Base-by-base conservation (phyloP, 2,797 vertebrate genomes). In the Propithecus deckenii region DNA sequence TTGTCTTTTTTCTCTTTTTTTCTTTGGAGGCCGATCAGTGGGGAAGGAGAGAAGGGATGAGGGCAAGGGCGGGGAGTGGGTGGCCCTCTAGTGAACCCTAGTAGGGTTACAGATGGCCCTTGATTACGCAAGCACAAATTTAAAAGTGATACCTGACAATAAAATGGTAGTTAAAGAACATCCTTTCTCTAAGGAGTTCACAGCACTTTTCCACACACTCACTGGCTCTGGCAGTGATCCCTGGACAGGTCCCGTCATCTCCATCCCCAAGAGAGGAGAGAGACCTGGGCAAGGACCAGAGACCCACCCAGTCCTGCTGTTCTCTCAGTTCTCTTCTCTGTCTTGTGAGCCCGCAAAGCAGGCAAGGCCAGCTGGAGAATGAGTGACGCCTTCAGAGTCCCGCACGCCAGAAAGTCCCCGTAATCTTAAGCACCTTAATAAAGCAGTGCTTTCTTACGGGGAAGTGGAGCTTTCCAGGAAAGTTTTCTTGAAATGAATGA, bases 401-500 rank as follows among this genome's bases (percentile, higher is more conserved):
- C n/a, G 5, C 1, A 0, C 3, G 2, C 22, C 17, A 17, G 30
- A 63, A 46, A 92, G 41, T 38, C 52, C 59, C 30, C 1, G 0
- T 35, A 22, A 83, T 78, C 78, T 78, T 90, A 79, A 96, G 30
- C 50, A 59, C 41, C 43, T 91, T 86, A 76, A 35, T 63, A 78
- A 63, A 92, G 50, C 22, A 65, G 20, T 20, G 4, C 10, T 72
- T 94, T 86, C 84, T 89, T 50, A 41, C 5, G 48, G 76, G 57
- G 87, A 86, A 86, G 86, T 18, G 25, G 69, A 89, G 35, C 79
- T 97, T 95, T 94, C 96, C 86, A 94, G 92, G 94, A 92, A 96
- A 86, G 23, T 69, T 78, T 86, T 86, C 89, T 74, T 75, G 50
- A 86, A 91, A 79, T 71, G 69, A 65, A 76, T 96, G 67, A 30